A percentile compares a stretch with the other conserved stretches of the same genome.
phyloP scores from a whole-genome alignment of 1,140 invertebrate species.

The Magallana ariakensis region DNA sequence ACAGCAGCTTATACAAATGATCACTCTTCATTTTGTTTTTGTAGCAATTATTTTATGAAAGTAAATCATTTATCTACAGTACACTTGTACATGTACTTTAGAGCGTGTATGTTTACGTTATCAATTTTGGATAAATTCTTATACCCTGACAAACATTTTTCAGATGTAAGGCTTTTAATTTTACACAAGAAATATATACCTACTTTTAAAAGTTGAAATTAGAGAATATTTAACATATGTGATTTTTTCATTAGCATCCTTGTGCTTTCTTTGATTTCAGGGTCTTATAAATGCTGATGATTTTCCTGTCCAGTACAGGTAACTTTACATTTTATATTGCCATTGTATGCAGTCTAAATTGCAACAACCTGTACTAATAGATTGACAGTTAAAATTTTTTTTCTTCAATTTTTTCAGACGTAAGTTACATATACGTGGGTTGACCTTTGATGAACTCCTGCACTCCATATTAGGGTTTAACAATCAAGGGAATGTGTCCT shows the following conservation, averaged over 20 bases:
- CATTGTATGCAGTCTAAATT: background rate
- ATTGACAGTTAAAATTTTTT: background rate
- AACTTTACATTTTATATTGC: slow-evolving; percentile 79
- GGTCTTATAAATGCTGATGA: slow-evolving; percentile 91
- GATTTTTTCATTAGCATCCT: background rate
- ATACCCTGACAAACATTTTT: too few relatives aligned
- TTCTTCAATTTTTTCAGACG: slow-evolving; percentile 60
- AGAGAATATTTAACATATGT: too few relatives aligned
- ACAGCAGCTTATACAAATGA: too few relatives aligned
- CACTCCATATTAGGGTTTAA: slow-evolving; percentile 91
- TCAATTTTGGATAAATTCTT: too few relatives aligned
- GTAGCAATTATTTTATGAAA: too few relatives aligned
- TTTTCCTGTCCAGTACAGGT: slow-evolving; percentile 93
- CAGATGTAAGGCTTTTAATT: too few relatives aligned
- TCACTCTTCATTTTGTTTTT: too few relatives aligned
- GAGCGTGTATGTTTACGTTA: too few relatives aligned
- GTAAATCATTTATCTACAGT: too few relatives aligned
- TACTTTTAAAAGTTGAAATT: too few relatives aligned
- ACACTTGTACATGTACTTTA: too few relatives aligned
- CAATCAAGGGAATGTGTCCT: slow-evolving; percentile 93
- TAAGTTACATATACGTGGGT: slow-evolving; percentile 79
- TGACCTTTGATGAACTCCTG: slow-evolving; percentile 90
- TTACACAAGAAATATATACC: too few relatives aligned
- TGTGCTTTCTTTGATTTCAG: slow-evolving; percentile 78
- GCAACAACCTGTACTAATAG: background rate